Evolutionary conservation across 2,113 vertebrate species (phyloP).

Genomic region (Oceanodroma tethys): DNA sequence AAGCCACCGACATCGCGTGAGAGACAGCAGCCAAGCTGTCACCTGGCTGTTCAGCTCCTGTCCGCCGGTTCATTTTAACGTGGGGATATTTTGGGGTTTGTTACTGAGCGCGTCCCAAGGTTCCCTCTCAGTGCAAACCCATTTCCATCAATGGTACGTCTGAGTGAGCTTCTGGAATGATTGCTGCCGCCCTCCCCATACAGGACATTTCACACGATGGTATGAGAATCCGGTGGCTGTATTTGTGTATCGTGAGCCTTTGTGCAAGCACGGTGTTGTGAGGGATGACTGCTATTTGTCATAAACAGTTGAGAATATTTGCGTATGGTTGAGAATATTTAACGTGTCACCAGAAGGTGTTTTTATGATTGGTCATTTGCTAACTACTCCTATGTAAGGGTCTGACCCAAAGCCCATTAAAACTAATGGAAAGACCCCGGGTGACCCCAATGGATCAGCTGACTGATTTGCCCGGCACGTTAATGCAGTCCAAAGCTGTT

Average conservation of each 20-base stretch:
- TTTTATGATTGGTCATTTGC: background rate
- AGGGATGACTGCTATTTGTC: background rate
- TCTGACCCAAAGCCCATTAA: background rate
- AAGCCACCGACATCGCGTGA: accelerated
- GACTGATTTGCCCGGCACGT: background rate
- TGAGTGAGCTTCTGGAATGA: accelerated
- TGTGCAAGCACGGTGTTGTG: background rate
- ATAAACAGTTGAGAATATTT: background rate
- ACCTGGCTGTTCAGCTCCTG: no score
- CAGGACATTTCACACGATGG: accelerated
- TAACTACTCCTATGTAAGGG: background rate
- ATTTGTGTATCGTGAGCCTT: background rate
- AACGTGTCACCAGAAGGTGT: background rate
- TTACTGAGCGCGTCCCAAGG: background rate
- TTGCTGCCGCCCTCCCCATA: accelerated
- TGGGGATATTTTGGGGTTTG: background rate
- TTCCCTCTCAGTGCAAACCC: background rate
- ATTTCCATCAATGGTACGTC: accelerated
- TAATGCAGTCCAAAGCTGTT: background rate
- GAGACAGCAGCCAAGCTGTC: background rate
- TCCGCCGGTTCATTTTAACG: accelerated
- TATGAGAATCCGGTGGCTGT: background rate
- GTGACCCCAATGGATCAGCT: background rate
- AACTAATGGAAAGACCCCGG: background rate
- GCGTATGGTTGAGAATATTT: background rate